Conservation (phyloP, 2,888 invertebrate species). For the Acleris laterana region DNA sequence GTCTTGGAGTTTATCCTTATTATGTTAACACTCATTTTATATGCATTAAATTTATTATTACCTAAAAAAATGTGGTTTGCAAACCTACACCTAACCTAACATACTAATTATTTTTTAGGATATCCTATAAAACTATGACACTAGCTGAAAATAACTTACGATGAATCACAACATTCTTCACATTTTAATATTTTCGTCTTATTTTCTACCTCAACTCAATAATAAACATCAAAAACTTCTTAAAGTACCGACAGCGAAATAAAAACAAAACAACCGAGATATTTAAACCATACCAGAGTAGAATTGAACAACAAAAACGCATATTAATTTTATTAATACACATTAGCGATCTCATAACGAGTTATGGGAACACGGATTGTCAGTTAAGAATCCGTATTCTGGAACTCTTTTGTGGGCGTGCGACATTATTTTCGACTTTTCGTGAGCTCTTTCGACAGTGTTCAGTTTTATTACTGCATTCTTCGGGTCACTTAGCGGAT, state of each 20-base stretch:
- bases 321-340: conserved; percentile 29
- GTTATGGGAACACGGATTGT: conserved; percentile 45
- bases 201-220: neutral
- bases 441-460: conserved; percentile 59
- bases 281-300: conserved; percentile 17
- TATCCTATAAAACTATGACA: no score
- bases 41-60: no score
- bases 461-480: conserved; percentile 64
- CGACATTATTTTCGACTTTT: conserved; percentile 61
- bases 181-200: no score
- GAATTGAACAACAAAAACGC: conserved; percentile 19
- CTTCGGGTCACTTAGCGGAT: conserved; percentile 70
- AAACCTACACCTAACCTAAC: no score
- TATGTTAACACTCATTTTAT: no score
- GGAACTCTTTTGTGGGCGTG: conserved; percentile 57
- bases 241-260: neutral
- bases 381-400: conserved; percentile 51
- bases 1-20: no score
- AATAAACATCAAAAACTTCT: neutral
- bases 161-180: no score
- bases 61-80: no score
- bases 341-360: conserved; percentile 31
- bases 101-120: no score
- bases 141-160: no score
- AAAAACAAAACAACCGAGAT: conserved; percentile 6